Conservation (phyloP, 2,797 vertebrate genomes). For the Enteromius viviparus region DNA sequence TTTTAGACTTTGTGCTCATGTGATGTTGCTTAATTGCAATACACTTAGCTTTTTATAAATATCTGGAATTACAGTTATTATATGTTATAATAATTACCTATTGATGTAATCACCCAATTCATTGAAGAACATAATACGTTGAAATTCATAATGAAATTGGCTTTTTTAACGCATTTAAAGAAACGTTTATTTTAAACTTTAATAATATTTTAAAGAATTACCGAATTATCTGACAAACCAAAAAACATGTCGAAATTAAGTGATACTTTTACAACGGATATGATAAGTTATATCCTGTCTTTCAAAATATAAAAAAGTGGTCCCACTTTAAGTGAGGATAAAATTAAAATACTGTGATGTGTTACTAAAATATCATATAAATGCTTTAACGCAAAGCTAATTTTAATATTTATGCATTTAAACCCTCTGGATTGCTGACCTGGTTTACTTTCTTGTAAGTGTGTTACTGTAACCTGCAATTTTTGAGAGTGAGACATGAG, state of each 20-base stretch:
- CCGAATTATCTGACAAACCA: neutral
- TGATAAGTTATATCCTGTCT: neutral
- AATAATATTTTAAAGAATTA: neutral
- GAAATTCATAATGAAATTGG: neutral
- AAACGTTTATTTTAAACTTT: neutral
- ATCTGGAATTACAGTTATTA: neutral
- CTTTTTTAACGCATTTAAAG: neutral
- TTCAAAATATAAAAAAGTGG: neutral
- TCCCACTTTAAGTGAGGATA: neutral
- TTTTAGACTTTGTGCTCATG: neutral
- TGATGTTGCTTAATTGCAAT: neutral
- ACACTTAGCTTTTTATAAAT: constrained; percentile 4
- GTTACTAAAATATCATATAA: neutral
- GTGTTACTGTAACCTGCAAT: constrained; percentile 25
- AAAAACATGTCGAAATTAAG: neutral
- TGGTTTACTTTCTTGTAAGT: constrained; percentile 26
- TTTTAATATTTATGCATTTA: neutral
- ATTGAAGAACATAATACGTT: neutral
- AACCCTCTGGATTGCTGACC: constrained; percentile 16
- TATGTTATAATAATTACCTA: neutral
- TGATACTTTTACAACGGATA: neutral
- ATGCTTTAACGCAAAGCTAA: neutral
- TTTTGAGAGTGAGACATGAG: neutral
- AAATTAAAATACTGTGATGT: neutral
- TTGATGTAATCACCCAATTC: neutral